Evolutionary conservation across 2,888 invertebrate genomes (phyloP), one percentile per base, ranked within the genome.

Genomic region (Chymomyza amoena): DNA sequence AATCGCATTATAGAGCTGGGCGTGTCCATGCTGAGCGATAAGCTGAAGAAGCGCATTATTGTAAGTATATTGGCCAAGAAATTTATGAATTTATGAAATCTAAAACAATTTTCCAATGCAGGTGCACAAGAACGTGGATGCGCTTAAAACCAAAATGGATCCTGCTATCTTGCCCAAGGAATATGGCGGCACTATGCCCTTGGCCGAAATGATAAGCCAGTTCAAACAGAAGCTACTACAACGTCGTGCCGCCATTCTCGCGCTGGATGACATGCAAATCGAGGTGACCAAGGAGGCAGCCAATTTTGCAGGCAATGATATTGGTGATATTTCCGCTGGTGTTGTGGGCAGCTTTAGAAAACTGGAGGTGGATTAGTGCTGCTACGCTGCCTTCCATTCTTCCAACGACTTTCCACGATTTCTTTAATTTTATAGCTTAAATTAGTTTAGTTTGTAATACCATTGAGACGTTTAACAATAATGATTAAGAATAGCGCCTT

Each of bases 261-360:
- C 95, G 9, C 92, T 96, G 72, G 96, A 96, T 84, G 94, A 95
- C 20, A 95, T 96, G 96, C 93, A 93, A 73, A 94, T 96, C 75
- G 95, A 96, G 91, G 92, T 96, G 72, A 93, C 94, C 69, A 91
- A 86, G 87, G 92, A 89, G 87, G 91, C 88, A 74, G 92, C 81
- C 77, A 93, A 93, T 76, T 92, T 93, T 79, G 93, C 91, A 65
- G 93, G 93, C 72, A 93, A 93, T 70, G 93, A 95, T 85, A 94
- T 94, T 75, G 95, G 94, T 83, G 95, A 95, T 82, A 92, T 96
- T 64, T 95, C 93, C 74, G 92, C 95, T 73, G 96, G 96, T 2
- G 93, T 96, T 62, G 95, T 96, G 74, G 97, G 97, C 25, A 96
- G 96, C 68, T 97, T 97, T 92, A 94, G 97, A 89, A 96, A 96